These are phyloP conservation scores for Sinocyclocheilus anshuiensis DNA, from an alignment of 2,113 vertebrate species.

Conservation along the genomic window DNA sequence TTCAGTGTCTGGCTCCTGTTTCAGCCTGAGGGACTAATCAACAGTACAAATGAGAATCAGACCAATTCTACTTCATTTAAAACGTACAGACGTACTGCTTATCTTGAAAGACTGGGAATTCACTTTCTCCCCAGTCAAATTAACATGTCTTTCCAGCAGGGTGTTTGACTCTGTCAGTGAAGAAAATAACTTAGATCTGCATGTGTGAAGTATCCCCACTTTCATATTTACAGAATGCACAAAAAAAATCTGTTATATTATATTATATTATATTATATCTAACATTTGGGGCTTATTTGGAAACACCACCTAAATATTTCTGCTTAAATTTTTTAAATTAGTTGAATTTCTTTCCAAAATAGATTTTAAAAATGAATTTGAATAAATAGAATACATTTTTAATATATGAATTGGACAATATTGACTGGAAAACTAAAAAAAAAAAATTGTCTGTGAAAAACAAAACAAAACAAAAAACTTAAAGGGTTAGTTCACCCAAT, in stretches of 20 bases:
- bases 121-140: not conserved
- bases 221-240: not conserved
- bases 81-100: not conserved
- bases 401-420: not conserved
- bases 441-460: too few relatives aligned
- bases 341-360: too few relatives aligned
- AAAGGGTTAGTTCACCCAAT: too few relatives aligned
- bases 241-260: not conserved
- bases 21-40: slow-evolving; percentile 10
- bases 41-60: not conserved
- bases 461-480: too few relatives aligned
- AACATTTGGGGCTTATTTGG: not conserved
- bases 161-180: not conserved
- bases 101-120: slow-evolving; percentile 7
- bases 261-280: not conserved
- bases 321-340: too few relatives aligned
- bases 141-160: not conserved
- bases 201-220: not conserved
- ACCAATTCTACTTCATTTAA: not conserved
- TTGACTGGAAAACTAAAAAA: too few relatives aligned
- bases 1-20: slow-evolving; percentile 1
- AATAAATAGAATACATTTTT: too few relatives aligned
- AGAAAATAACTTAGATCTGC: not conserved
- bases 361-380: too few relatives aligned
- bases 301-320: too few relatives aligned